Base-by-base conservation (phyloP, 2,113 vertebrate genomes). In the Leuciscus idus region DNA sequence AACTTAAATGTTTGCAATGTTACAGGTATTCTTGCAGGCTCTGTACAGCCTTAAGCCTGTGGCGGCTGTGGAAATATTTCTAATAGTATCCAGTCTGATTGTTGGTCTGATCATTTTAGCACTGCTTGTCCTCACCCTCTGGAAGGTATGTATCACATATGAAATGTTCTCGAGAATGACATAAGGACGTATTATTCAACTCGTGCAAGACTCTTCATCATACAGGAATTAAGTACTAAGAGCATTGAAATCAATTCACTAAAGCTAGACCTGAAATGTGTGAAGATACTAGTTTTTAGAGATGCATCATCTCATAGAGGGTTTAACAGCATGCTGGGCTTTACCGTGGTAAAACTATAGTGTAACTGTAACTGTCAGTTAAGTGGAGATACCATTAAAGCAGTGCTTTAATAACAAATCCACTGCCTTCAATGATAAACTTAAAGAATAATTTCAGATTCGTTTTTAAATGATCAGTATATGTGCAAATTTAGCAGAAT, bases 11-110 rank as follows among this genome's bases (percentile, higher is more conserved):
- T 81, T 36, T 87, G 48, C 23, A 12, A 66, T 50, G 86, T 82
- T 87, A 2, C 84, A 99, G 98, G 95, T 98, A 81, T 82, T 91
- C 33, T 87, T 99, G 28, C 96, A 98, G 92, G 98, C 95, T 79
- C 57, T 96, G 88, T 96, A 96, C 89, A 95, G 95, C 89, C 95
- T 95, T 89, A 97, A 94, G 86, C 96, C 95, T 59, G 96, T 95
- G 72, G 86, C 77, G 1, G n/a, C 4, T 4, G 95, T 98, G 68
- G 92, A 92, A 15, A 81, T 96, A 10, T 89, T 94, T 39, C 95
- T 98, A 87, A 94, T 98, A 61, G 88, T 90, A 26, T 88, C 93
- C 55, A 96, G 98, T 86, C 94, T 98, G 89, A 13, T 95, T 26
- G 0, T 97, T 86, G 97, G 98, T 23, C 80, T 99, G 77, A 12